Evolutionary conservation across 1,140 invertebrate genomes (phyloP), one percentile per base, ranked within the genome.

Genomic region (Zaprionus tsacasi): DNA sequence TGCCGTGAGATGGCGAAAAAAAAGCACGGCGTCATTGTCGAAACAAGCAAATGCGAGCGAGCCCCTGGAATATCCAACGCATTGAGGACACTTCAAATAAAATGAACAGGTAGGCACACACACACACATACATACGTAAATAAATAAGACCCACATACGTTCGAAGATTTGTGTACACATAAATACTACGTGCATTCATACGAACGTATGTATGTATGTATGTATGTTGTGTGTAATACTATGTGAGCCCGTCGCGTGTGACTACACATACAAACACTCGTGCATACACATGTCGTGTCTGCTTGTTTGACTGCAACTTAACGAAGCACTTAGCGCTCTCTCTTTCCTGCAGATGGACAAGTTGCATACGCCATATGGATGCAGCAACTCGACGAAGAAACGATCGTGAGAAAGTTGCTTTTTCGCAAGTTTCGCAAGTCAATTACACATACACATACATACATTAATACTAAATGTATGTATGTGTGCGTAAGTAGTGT

Each of bases 51-150:
- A 15, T 4, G 8, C 25, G 54, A 48, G 25, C 38, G 54, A 48
- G 25, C 38, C 65, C 65, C 65, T 67, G 40, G 55, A 35, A 27
- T 21, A 33, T 35, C 7, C 45, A 40, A 6, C n/a, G n/a, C 40
- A 67, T 15, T 67, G 40, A 48, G 40, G 55, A 36, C 38, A 59
- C 65, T 59, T 45, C 55, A 59, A 38, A 54, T 30, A 38, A 27
- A 63, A 17, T 65, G 45, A 30, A 25, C 58, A 54, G 56, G 33
- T 61, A 27, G 21, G 66, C n/a, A 36, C 17, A 35, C 27, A 30
- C 27, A 17, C 21, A 21, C 25, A 12, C n/a, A 36, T 10, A 35
- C 27, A 30, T 3, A 17, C 21, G 2, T 50, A 12, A 21, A 21
- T 50, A 50, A 21, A 21, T 50, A 25, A 21, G 25, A 25, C 45